These are phyloP conservation scores for Philonicus albiceps DNA, from an alignment of 2,888 invertebrate genomes.

Conservation along the genomic window DNA sequence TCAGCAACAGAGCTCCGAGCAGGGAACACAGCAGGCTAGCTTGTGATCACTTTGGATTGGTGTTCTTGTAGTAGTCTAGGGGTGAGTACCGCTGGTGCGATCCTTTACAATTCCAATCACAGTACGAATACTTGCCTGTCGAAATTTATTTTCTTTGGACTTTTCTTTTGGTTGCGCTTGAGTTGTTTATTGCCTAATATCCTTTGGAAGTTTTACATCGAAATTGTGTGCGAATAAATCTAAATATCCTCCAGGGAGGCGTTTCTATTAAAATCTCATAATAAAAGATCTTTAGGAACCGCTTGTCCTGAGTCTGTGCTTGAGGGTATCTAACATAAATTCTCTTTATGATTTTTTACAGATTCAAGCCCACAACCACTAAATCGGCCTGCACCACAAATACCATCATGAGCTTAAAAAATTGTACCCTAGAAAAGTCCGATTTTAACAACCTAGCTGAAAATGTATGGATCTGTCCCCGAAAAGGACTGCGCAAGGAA, in stretches of 20 bases:
- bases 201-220: background rate
- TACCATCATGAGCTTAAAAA: conserved; percentile 30
- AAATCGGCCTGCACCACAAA: background rate
- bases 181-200: background rate
- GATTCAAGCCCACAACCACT: background rate
- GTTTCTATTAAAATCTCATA: background rate
- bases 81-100: conserved; percentile 28
- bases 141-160: conserved; percentile 15
- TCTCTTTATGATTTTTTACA: background rate
- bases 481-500: conserved; percentile 58
- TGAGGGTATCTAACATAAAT: background rate
- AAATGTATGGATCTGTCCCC: conserved; percentile 52
- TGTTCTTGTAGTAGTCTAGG: conserved; percentile 2
- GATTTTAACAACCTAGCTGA: conserved; percentile 28
- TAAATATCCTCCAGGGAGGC: background rate
- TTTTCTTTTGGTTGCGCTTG: background rate
- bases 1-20: conserved; percentile 9
- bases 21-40: conserved; percentile 15
- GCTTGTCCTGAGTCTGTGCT: background rate
- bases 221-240: background rate
- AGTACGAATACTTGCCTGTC: conserved; percentile 11
- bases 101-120: background rate
- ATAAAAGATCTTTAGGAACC: background rate
- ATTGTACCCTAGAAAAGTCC: background rate
- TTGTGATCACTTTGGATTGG: conserved; percentile 25